These are phyloP conservation scores for Apodemia zela DNA, from an alignment of 2,888 invertebrate genomes.

Conservation along the genomic window DNA sequence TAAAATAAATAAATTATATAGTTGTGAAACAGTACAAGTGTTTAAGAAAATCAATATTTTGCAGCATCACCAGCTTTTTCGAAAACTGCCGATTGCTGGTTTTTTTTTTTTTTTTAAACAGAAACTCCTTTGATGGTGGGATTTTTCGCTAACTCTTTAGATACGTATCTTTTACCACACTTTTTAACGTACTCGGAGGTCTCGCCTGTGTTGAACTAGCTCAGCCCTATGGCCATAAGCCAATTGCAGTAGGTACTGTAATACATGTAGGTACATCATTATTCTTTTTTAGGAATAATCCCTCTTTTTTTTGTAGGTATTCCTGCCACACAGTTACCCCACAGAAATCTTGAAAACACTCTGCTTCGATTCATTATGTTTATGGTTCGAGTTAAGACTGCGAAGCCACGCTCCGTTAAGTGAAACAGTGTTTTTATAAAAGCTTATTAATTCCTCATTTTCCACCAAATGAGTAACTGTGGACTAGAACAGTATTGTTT, in stretches of 20 bases:
- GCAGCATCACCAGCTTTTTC: neutral
- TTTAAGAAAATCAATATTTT: too few species aligned
- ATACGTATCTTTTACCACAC: neutral
- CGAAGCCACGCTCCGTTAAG: slow-evolving; percentile 29
- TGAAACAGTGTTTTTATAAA: slow-evolving; percentile 19
- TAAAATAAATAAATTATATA: too few species aligned
- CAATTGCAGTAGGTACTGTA: too few species aligned
- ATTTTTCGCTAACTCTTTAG: neutral
- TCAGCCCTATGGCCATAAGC: neutral
- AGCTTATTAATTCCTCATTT: slow-evolving; percentile 28
- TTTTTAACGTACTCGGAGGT: neutral
- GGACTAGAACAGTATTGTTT: slow-evolving; percentile 10
- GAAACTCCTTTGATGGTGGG: neutral
- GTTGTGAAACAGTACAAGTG: too few species aligned
- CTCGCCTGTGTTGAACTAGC: neutral
- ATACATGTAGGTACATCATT: neutral
- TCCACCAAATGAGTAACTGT: slow-evolving; percentile 26
- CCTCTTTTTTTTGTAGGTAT: slow-evolving; percentile 18
- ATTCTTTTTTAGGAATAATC: neutral
- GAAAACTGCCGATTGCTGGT: neutral
- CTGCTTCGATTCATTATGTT: slow-evolving; percentile 27
- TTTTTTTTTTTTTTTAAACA: neutral
- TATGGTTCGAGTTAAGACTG: slow-evolving; percentile 29
- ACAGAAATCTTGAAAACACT: slow-evolving; percentile 24
- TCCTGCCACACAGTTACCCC: slow-evolving; percentile 15